phyloP scores from a whole-genome alignment of 2,888 invertebrate genomes.

The Oligia fasciuncula region DNA sequence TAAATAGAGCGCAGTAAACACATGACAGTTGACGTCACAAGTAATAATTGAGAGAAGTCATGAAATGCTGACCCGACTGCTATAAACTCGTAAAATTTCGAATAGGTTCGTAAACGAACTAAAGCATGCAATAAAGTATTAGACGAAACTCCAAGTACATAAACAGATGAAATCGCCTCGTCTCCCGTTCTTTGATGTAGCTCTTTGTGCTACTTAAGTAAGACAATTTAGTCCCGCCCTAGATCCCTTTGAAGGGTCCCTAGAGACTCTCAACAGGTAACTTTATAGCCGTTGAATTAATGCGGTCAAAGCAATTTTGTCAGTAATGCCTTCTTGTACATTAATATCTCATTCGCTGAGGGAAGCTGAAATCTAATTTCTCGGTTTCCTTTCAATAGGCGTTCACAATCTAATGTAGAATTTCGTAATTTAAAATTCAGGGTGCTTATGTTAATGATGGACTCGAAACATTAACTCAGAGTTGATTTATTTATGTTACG shows the following conservation, averaged over 20 bases:
- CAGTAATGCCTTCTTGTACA: conserved; percentile 73
- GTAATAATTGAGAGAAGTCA: conserved; percentile 34
- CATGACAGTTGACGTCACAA: conserved; percentile 23
- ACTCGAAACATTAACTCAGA: conserved; percentile 34
- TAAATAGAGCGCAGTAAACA: conserved; percentile 41
- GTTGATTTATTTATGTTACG: conserved; percentile 40
- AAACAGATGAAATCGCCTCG: conserved; percentile 62
- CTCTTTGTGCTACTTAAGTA: conserved; percentile 76
- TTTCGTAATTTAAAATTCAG: conserved; percentile 50
- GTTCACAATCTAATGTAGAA: conserved; percentile 45
- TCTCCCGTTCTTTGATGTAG: conserved; percentile 75
- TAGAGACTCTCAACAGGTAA: conserved; percentile 83
- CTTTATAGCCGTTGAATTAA: conserved; percentile 83
- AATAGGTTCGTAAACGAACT: conserved; percentile 60
- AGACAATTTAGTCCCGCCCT: conserved; percentile 81
- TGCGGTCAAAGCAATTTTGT: conserved; percentile 83
- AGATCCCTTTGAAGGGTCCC: conserved; percentile 81
- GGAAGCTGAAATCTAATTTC: conserved; percentile 75
- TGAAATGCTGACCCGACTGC: conserved; percentile 26
- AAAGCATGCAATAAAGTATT: conserved; percentile 61
- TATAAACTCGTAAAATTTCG: conserved; percentile 60
- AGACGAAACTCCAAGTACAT: conserved; percentile 58
- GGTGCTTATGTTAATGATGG: conserved; percentile 50
- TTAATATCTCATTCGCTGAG: conserved; percentile 75
- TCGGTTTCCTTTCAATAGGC: conserved; percentile 50